Evolutionary conservation across 1,140 invertebrate genomes (phyloP).

Genomic region (Cherax destructor): DNA sequence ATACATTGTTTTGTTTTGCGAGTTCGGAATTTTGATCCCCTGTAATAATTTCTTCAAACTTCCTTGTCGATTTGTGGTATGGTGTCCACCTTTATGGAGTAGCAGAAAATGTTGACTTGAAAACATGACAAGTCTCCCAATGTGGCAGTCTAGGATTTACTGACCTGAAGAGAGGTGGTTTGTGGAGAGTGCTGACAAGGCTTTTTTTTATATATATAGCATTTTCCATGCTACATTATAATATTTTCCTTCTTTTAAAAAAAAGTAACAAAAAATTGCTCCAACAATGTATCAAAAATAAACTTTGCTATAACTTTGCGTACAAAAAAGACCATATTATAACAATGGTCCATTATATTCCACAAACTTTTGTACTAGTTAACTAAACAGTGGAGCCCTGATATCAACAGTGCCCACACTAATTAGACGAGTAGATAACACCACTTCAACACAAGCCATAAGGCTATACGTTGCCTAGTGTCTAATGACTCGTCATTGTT

Average conservation of each 20-base stretch:
- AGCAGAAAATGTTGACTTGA: slow-evolving; percentile 35
- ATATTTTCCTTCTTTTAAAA: slow-evolving; percentile 72
- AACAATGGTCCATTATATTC: slow-evolving; percentile 75
- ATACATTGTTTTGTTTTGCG: slow-evolving; percentile 65
- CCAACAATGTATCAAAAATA: slow-evolving; percentile 79
- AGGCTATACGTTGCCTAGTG: slow-evolving; percentile 35
- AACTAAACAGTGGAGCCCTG: slow-evolving; percentile 73
- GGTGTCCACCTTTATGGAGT: slow-evolving; percentile 56
- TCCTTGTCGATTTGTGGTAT: slow-evolving; percentile 56
- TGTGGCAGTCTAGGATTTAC: slow-evolving; percentile 52
- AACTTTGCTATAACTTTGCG: slow-evolving; percentile 76
- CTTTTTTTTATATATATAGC: slow-evolving; percentile 64
- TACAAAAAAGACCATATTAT: slow-evolving; percentile 76
- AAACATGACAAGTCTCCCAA: slow-evolving; percentile 39
- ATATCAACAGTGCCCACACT: slow-evolving; percentile 57
- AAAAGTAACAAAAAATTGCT: slow-evolving; percentile 76
- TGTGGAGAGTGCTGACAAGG: slow-evolving; percentile 67
- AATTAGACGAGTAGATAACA: slow-evolving; percentile 52
- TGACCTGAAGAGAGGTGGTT: slow-evolving; percentile 58
- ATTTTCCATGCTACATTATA: slow-evolving; percentile 71
- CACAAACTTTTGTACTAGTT: slow-evolving; percentile 75
- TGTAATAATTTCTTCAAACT: slow-evolving; percentile 55
- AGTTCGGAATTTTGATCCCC: slow-evolving; percentile 67
- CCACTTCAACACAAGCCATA: slow-evolving; percentile 42
- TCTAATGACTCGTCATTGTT: slow-evolving; percentile 35